Evolutionary conservation across 2,797 vertebrate species (phyloP), one percentile per base, ranked within the genome.

Genomic region (Amphiprion clarkii): DNA sequence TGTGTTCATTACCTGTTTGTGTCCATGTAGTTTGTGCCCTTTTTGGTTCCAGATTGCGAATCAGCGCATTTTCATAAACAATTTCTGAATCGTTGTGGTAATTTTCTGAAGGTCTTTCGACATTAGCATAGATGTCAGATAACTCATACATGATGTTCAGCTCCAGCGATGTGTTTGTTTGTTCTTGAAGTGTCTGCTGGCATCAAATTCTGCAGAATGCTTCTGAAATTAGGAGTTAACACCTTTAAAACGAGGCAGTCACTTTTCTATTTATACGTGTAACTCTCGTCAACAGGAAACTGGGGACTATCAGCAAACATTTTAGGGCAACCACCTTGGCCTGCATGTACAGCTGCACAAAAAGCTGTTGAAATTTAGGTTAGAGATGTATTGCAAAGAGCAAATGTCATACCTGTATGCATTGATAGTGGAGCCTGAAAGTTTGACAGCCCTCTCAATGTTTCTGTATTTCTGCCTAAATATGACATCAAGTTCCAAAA

Each of bases 1-100:
- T 27, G 27, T 27, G 27, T 27, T 44, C 58, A 12, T 74, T 70
- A 71, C 61, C 71, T 49, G 71, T 63, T 49, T 1, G 27, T 19
- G 52, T 12, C 40, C 56, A 21, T 66, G 36, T 57, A 33, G 12
- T 19, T n/a, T 7, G n/a, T 1, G n/a, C 16, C 21, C 7, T 14
- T 1, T 52, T 29, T 51, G 40, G 27, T 27, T 56, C 55, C 27
- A 10, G 21, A 12, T 3, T 31, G 23, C 23, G 23, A 13, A 2
- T 31, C 16, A 5, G 4, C 25, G 51, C 12, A 27, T 71, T 71
- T 31, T 55, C 23, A 40, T 71, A 70, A 70, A 70, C 39, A 53
- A 2, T 52, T 57, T 78, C 61, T 7, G 62, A 67, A 52, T 27
- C n/a, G 11, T 27, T 48, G 23, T 3, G 19, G 11, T 2, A 29